Conservation (phyloP, 2,888 invertebrate genomes). For the Caradrina kadenii region DNA sequence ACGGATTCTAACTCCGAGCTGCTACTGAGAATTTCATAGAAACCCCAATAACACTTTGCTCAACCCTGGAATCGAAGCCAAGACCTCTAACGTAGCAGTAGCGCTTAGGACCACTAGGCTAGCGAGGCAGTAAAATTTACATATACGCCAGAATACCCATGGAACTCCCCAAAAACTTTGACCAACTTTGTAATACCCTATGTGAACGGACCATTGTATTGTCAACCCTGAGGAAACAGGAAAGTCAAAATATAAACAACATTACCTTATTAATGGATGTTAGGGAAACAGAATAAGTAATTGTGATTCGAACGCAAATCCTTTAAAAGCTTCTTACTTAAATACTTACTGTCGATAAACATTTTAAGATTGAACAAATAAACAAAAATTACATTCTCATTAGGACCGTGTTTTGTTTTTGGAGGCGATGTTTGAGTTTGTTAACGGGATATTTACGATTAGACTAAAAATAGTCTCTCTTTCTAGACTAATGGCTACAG, state of each 20-base stretch:
- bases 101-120: too few species aligned
- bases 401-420: constrained; percentile 58
- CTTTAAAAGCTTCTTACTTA: constrained; percentile 80
- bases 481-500: too few species aligned
- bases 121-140: constrained; percentile 4
- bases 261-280: constrained; percentile 65
- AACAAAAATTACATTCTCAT: constrained; percentile 74
- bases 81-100: too few species aligned
- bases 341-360: constrained; percentile 76
- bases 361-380: constrained; percentile 74
- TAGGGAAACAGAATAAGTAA: constrained; percentile 69
- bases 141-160: constrained; percentile 15
- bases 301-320: constrained; percentile 78
- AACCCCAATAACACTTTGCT: too few species aligned
- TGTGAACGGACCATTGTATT: neutral
- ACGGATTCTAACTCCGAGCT: too few species aligned
- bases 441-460: neutral
- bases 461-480: too few species aligned
- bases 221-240: constrained; percentile 11
- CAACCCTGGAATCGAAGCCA: too few species aligned
- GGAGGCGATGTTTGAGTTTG: neutral
- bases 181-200: constrained; percentile 14
- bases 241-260: constrained; percentile 68
- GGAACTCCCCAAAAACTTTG: neutral
- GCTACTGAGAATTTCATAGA: too few species aligned